Evolutionary conservation across 1,140 invertebrate genomes (phyloP), one percentile per base, ranked within the genome.

Genomic region (Eriocheir sinensis): DNA sequence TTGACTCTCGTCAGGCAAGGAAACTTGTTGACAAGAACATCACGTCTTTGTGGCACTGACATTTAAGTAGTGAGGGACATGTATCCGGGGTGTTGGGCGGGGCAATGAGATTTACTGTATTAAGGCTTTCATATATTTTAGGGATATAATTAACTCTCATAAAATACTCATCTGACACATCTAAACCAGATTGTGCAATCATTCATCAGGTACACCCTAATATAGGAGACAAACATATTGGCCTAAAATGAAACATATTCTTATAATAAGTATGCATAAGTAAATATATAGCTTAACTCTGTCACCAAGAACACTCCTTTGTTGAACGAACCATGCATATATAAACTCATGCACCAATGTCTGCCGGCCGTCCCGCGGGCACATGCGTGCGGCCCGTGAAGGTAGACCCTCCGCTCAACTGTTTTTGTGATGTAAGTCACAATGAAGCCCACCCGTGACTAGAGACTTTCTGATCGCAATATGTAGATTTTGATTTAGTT

Each of bases 301-400:
- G 91, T 92, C 94, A 89, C 94, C 92, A 95, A 95, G 94, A 95
- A 95, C 94, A 95, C 94, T 95, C 94, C 91, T 95, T 95, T 95
- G 94, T 95, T 93, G 94, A 95, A 95, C 94, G 92, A 92, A 92
- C 94, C 94, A 95, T 95, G 94, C 94, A 95, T 93, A 95, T 93
- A 38, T 92, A 94, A 94, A 44, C 93, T 81, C 94, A 95, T 95
- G 94, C 94, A 95, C 53, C 91, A 79, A 83, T 79, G 38, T 38
- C 79, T 94, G 81, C 83, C 91, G 93, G 79, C 80, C 89, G 89
- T 91, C 93, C 79, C 80, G 44, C 91, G 80, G 36, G 80, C 79
- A 93, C 94, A 95, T 93, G 94, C 94, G 91, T 89, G 91, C 80
- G 80, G 32, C 91, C 80, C 30, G 38, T 44, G 21, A 53, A 40